A percentile compares a stretch with the other conserved stretches of the same genome.
Evolutionary conservation across 2,113 vertebrate genomes (phyloP).

Genomic region (Pachyramphus minor): DNA sequence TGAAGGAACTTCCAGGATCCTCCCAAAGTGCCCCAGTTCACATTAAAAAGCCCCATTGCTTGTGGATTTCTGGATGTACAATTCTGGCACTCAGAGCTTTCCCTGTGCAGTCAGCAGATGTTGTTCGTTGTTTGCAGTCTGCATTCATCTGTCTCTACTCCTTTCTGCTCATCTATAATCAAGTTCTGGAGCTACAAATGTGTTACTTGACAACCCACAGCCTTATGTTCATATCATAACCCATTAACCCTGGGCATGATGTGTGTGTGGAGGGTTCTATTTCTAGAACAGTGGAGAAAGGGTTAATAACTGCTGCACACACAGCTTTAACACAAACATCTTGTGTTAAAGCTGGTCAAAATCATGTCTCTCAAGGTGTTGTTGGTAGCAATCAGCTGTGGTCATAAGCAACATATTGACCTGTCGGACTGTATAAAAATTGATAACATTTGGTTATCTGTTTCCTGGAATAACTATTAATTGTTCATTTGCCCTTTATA

Average conservation of each 20-base stretch:
- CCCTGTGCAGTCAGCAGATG: constrained; percentile 11
- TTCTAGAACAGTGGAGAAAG: background rate
- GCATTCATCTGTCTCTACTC: constrained; percentile 24
- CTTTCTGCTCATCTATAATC: constrained; percentile 43
- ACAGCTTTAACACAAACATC: background rate
- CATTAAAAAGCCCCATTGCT: background rate
- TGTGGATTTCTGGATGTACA: background rate
- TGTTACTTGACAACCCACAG: background rate
- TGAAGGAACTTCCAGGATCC: background rate
- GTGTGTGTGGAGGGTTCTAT: background rate
- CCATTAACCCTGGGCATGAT: background rate
- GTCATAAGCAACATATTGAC: background rate
- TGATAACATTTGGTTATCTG: background rate
- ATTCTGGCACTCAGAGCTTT: background rate
- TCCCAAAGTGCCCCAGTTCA: background rate
- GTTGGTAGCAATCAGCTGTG: background rate
- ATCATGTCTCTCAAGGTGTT: background rate
- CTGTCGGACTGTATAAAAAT: background rate
- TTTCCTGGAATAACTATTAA: constrained; percentile 8
- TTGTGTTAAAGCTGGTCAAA: background rate
- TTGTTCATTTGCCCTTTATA: constrained; percentile 1
- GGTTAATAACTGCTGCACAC: background rate
- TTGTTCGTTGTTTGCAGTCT: background rate
- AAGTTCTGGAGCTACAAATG: constrained; percentile 43
- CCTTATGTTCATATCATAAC: background rate